phyloP scores from a whole-genome alignment of 2,797 vertebrate genomes.

The Premnoplex brunnescens region DNA sequence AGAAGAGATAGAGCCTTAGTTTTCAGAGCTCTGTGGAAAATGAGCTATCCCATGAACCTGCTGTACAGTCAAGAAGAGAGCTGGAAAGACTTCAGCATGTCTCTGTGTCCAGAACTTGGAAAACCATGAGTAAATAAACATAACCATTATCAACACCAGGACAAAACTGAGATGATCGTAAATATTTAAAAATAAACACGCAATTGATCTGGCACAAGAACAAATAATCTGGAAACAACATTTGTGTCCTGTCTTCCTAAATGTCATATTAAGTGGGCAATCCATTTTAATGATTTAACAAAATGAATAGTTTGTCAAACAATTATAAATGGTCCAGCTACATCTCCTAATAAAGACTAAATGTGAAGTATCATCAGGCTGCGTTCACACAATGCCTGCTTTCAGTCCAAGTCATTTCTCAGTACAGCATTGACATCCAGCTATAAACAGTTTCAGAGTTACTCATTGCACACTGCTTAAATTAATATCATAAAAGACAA shows the following conservation, averaged over 20 bases:
- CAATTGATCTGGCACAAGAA: not conserved
- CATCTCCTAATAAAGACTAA: conserved; percentile 52
- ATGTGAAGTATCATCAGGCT: conserved; percentile 43
- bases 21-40: not conserved
- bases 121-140: not conserved
- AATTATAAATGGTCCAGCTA: conserved; percentile 34
- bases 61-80: not conserved
- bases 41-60: not conserved
- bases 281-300: not conserved
- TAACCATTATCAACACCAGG: not conserved
- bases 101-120: not conserved
- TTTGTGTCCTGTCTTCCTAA: not conserved
- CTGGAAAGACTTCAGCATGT: not conserved
- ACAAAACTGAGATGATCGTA: not conserved
- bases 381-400: conserved; percentile 39
- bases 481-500: conserved; percentile 35
- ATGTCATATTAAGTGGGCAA: not conserved
- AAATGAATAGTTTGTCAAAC: conserved; percentile 10
- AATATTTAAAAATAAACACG: not conserved
- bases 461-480: conserved; percentile 25
- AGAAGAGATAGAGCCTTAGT: conserved; percentile 17
- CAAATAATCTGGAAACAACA: not conserved
- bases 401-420: conserved; percentile 46
- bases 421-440: conserved; percentile 11
- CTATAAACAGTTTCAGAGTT: conserved; percentile 16